Conservation (phyloP, 2,113 vertebrate genomes). For the Syrrhaptes paradoxus region DNA sequence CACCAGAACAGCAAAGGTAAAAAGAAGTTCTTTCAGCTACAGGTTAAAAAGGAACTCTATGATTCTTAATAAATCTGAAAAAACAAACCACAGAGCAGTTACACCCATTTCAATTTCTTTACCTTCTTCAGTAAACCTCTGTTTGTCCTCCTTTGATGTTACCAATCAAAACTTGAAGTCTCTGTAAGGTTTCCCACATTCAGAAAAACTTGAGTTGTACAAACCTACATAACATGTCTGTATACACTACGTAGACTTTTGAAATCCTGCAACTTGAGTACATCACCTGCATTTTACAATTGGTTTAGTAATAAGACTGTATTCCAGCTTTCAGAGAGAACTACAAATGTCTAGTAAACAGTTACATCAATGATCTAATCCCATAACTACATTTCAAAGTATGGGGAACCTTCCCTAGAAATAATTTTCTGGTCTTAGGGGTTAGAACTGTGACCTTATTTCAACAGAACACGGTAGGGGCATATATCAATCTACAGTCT, state of each 20-base stretch:
- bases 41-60: constrained; percentile 43
- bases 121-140: constrained; percentile 53
- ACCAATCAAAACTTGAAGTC: constrained; percentile 17
- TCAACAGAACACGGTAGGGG: neutral
- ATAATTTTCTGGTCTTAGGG: neutral
- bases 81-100: constrained; percentile 40
- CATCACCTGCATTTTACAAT: neutral
- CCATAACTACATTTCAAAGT: constrained; percentile 20
- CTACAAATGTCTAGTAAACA: constrained; percentile 25
- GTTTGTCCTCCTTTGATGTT: constrained; percentile 33
- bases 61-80: constrained; percentile 57
- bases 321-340: constrained; percentile 37
- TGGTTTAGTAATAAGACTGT: neutral
- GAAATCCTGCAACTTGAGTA: constrained; percentile 15
- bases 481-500: neutral
- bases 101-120: constrained; percentile 55
- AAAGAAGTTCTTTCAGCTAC: constrained; percentile 70
- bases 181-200: neutral
- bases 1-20: constrained; percentile 68
- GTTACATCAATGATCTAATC: constrained; percentile 7
- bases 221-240: constrained; percentile 20
- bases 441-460: neutral
- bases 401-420: constrained; percentile 1
- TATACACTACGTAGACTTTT: neutral
- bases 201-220: neutral